These are phyloP conservation scores for Taxidea taxus DNA, from an alignment of 2,113 vertebrate species.

Conservation along the genomic window DNA sequence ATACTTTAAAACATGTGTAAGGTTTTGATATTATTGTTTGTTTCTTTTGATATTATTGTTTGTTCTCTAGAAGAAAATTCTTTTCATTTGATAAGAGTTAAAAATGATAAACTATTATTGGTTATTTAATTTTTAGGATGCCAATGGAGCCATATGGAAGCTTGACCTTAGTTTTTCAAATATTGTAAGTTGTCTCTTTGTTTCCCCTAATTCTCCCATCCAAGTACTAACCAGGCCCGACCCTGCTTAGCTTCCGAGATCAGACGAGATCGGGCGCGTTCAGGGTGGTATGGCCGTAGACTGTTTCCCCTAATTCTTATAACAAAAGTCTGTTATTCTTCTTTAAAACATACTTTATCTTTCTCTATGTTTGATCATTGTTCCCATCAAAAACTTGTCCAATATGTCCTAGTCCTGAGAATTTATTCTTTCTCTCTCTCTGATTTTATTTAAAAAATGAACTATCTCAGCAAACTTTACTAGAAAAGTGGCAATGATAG, in stretches of 20 bases:
- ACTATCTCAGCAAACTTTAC: not conserved
- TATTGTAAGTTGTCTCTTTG: slow-evolving; percentile 82
- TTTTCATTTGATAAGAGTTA: not conserved
- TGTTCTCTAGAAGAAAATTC: slow-evolving; percentile 28
- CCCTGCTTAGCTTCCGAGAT: too few species aligned
- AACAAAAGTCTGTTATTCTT: not conserved
- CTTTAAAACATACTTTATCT: not conserved
- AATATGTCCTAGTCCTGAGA: not conserved
- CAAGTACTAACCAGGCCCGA: too few species aligned
- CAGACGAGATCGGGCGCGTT: too few species aligned
- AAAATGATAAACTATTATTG: slow-evolving; percentile 3
- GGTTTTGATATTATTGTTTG: not conserved
- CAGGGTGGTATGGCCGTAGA: too few species aligned
- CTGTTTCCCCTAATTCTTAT: not conserved
- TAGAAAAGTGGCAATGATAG: not conserved
- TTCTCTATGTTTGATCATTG: not conserved
- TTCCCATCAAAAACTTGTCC: not conserved
- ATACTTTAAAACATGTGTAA: not conserved
- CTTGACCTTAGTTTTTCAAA: slow-evolving; percentile 95
- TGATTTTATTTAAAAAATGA: not conserved
- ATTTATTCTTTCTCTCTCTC: not conserved
- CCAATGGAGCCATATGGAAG: slow-evolving; percentile 94
- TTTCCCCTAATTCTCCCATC: too few species aligned
- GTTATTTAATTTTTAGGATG: slow-evolving; percentile 85
- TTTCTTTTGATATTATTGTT: not conserved